Conservation (phyloP, 2,113 vertebrate genomes). For the Oreocharis arfaki region DNA sequence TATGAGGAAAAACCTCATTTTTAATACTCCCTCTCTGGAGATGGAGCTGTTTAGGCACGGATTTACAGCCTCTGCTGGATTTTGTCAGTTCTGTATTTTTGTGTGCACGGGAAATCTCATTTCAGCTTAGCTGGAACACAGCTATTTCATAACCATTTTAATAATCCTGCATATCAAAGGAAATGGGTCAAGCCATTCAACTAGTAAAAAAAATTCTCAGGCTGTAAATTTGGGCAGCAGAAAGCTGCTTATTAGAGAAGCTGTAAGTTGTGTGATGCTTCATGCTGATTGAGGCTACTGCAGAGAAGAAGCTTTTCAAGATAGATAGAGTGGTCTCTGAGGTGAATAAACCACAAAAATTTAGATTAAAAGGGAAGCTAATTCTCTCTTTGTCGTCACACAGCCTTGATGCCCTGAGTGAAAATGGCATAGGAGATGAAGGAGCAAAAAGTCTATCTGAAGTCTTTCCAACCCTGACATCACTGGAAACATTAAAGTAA, state of each 20-base stretch:
- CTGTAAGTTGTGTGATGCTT: neutral
- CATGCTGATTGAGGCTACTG: neutral
- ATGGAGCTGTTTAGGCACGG: neutral
- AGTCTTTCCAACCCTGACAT: conserved; percentile 74
- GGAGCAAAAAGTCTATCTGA: conserved; percentile 77
- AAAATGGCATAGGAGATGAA: conserved; percentile 85
- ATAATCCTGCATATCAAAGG: conserved; percentile 34
- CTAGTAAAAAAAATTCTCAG: neutral
- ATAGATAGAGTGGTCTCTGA: neutral
- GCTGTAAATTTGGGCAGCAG: neutral
- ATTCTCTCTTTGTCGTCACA: neutral
- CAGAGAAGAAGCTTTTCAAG: neutral
- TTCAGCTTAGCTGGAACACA: conserved; percentile 9
- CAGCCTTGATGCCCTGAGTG: conserved; percentile 83
- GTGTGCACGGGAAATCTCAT: neutral
- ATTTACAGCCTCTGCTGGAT: neutral
- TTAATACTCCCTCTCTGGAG: neutral
- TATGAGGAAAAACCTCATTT: neutral
- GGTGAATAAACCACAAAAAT: neutral
- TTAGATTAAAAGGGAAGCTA: neutral
- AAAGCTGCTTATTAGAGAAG: conserved; percentile 1
- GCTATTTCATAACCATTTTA: conserved; percentile 30
- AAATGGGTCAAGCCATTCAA: conserved; percentile 29
- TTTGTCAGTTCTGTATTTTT: neutral
- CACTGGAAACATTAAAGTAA: conserved; percentile 89